Percentiles rank a stretch among this genome's conserved stretches.
phyloP scores from a whole-genome alignment of 2,888 invertebrate genomes.

The Molorchus minor region DNA sequence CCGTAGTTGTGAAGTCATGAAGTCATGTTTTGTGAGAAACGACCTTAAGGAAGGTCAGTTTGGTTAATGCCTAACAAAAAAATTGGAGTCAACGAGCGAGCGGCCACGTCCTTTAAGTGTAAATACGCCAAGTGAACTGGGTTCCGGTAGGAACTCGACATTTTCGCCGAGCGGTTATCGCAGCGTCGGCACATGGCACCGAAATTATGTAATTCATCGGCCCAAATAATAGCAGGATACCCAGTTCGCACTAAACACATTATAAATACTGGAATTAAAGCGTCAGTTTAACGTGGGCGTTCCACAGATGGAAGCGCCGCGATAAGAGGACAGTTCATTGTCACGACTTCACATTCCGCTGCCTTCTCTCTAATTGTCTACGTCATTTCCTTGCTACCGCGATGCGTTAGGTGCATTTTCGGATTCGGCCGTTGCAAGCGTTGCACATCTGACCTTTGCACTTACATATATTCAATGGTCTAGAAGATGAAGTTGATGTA shows the following conservation, averaged over 20 bases:
- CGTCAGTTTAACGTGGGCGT: constrained; percentile 47
- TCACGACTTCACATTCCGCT: constrained; percentile 49
- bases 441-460: too few species aligned
- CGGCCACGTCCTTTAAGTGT: background rate
- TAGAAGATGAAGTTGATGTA: too few species aligned
- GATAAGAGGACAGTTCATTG: constrained; percentile 45
- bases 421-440: background rate
- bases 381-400: constrained; percentile 42
- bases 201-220: constrained; percentile 28
- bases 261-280: constrained; percentile 51
- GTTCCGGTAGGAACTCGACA: constrained; percentile 6
- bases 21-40: background rate
- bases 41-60: background rate
- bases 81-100: background rate
- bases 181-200: constrained; percentile 4
- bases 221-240: constrained; percentile 45
- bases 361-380: constrained; percentile 43
- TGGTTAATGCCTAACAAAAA: background rate
- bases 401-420: constrained; percentile 5
- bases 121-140: background rate
- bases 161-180: constrained; percentile 2
- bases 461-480: too few species aligned
- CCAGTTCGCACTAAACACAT: constrained; percentile 47
- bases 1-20: too few species aligned
- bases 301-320: constrained; percentile 43